Percentiles rank a stretch among this genome's conserved stretches.
These are phyloP conservation scores for Spheniscus mendiculus DNA, from an alignment of 2,113 vertebrate species.

Conservation along the genomic window DNA sequence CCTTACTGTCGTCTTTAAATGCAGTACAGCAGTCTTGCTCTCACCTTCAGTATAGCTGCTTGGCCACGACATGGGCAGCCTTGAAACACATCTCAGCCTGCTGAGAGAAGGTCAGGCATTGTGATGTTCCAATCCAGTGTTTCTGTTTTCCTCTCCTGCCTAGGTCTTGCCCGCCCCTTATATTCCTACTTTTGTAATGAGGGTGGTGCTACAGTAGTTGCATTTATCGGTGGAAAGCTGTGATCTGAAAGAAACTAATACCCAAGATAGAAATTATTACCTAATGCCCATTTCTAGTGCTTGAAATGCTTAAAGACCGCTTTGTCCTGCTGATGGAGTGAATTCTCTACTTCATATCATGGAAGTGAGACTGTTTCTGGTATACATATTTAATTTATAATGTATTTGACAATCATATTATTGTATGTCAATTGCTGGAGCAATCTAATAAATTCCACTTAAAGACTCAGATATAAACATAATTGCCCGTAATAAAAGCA, in stretches of 20 bases:
- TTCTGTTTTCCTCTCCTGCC: neutral
- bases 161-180: neutral
- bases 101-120: neutral
- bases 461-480: neutral
- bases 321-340: neutral
- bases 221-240: neutral
- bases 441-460: neutral
- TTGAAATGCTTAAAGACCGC: neutral
- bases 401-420: neutral
- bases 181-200: neutral
- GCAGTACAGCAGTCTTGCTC: neutral
- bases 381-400: neutral
- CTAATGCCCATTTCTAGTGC: neutral
- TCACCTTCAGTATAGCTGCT: neutral
- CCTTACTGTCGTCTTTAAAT: neutral
- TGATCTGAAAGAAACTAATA: neutral
- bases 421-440: neutral
- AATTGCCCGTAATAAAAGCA: neutral
- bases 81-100: neutral
- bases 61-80: rapidly evolving
- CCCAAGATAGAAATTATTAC: neutral
- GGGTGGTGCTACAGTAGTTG: neutral
- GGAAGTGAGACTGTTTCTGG: neutral
- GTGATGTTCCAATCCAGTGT: rapidly evolving
- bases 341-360: neutral